Base-by-base conservation (phyloP, 2,888 invertebrate species). In the Gryllus longicercus region DNA sequence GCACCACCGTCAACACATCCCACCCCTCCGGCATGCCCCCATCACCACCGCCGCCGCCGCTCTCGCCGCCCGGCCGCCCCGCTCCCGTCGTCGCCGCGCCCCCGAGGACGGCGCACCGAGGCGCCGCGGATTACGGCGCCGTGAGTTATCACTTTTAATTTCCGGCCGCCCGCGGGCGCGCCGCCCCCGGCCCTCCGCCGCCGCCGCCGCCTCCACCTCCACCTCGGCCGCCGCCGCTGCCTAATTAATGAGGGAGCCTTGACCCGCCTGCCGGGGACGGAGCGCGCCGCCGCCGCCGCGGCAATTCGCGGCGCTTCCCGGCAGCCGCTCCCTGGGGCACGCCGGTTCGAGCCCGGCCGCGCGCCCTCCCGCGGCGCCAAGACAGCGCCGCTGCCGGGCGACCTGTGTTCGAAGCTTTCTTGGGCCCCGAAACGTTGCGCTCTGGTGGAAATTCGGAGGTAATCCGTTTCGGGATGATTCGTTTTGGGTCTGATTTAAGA, bases 71-170 rank as follows among this genome's bases (percentile, higher is more conserved):
- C n/a, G 63, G n/a, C n/a, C 21, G 21, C 21, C 63, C 63, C 8
- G 16, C 16, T 1, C n/a, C n/a, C 63, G 63, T 63, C 63, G 63
- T 18, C 63, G 63, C 63, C 63, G 16, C 63, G 63, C 63, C 63
- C 63, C 63, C 63, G 63, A n/a, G 63, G 63, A n/a, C 63, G 63
- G 63, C n/a, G 63, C 63, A 63, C 63, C 63, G 63, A 63, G 63
- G 63, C 63, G 63, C 63, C n/a, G 16, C 63, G 63, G 63, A 16
- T 16, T 63, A 16, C 63, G 63, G 63, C 63, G 16, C 16, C n/a
- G 16, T 82, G 82, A 82, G 81, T 81, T 82, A 82, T 82, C 81
- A 81, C 82, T 81, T 81, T 82, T 82, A 82, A 82, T 82, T 82
- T 82, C 82, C 82, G 81, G 80, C 63, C 63, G 76, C 78, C 77